phyloP scores from a whole-genome alignment of 2,797 vertebrate genomes.

The Lerista edwardsae region DNA sequence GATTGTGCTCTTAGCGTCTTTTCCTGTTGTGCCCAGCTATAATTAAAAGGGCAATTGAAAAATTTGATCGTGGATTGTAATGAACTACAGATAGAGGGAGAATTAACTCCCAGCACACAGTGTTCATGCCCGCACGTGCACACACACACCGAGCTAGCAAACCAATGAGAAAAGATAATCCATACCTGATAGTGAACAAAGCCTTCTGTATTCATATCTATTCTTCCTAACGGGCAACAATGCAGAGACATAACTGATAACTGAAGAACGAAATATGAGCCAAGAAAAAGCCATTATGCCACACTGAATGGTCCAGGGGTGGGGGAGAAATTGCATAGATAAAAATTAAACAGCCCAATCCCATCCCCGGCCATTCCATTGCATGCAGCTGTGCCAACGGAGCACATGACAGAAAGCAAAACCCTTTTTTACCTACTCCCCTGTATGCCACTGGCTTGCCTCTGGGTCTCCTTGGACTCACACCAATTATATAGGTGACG shows the following conservation, averaged over 20 bases:
- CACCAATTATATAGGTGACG: no score
- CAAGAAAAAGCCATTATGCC: not conserved
- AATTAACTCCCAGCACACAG: constrained; percentile 55
- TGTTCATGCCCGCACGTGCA: not conserved
- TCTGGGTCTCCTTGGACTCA: no score
- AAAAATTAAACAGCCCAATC: no score
- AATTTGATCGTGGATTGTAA: constrained; percentile 69
- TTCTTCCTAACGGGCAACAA: not conserved
- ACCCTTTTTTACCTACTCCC: no score
- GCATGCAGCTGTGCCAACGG: no score
- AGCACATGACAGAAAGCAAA: no score
- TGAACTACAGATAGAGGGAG: constrained; percentile 61
- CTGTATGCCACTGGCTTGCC: no score
- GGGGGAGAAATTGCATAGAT: no score
- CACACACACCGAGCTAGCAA: constrained; percentile 58
- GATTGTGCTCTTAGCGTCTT: no score
- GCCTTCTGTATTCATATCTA: constrained; percentile 43
- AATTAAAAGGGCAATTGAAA: constrained; percentile 62
- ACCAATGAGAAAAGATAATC: constrained; percentile 67
- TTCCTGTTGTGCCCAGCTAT: constrained; percentile 70
- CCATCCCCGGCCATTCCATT: no score
- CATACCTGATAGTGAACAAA: constrained; percentile 50
- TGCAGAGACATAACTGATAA: constrained; percentile 23
- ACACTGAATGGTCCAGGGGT: no score
- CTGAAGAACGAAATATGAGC: not conserved